Evolutionary conservation across 2,113 vertebrate species (phyloP), one percentile per base, ranked within the genome.

Genomic region (Vireo altiloquus): DNA sequence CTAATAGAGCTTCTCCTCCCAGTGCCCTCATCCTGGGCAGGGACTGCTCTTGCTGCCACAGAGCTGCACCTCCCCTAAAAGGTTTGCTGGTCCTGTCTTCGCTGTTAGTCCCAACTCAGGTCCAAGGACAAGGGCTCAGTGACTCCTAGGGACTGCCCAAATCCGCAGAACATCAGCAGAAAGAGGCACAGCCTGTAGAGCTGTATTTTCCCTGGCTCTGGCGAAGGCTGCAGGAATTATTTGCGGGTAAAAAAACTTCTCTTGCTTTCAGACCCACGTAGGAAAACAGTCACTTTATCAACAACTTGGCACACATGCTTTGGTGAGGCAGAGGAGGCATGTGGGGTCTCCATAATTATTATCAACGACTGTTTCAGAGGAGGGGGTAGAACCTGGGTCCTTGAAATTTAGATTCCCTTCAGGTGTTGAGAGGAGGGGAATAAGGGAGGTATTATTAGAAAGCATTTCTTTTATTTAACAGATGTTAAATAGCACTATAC

Each of bases 401-500:
- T 82, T 90, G 69, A 89, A 90, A 92, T n/a, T 84, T 46, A 7
- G 49, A 76, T 89, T 90, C 79, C 71, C 35, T 82, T 70, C 85
- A 93, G 82, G 44, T 93, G 72, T 53, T 18, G 64, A 83, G 85
- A 80, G 52, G 80, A 93, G 49, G 46, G 52, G 76, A 83, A 83
- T 76, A 89, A 88, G n/a, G 35, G 64, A 81, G 31, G 47, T 44
- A 84, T 81, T 96, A 80, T 56, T 93, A 66, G 79, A 93, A 90
- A 83, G 76, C 56, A 70, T 74, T 91, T 92, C 22, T 91, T 96
- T 87, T 71, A 68, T 89, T 93, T 82, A 82, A n/a, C 85, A 94
- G 82, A 93, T 68, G 90, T 94, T 89, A 57, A 92, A 94, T 64
- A 89, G 27, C 64, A 27, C 77, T 52, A 47, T 75, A 9, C 56